Base-by-base conservation (phyloP, 1,140 invertebrate species). In the Drosophila parvula region DNA sequence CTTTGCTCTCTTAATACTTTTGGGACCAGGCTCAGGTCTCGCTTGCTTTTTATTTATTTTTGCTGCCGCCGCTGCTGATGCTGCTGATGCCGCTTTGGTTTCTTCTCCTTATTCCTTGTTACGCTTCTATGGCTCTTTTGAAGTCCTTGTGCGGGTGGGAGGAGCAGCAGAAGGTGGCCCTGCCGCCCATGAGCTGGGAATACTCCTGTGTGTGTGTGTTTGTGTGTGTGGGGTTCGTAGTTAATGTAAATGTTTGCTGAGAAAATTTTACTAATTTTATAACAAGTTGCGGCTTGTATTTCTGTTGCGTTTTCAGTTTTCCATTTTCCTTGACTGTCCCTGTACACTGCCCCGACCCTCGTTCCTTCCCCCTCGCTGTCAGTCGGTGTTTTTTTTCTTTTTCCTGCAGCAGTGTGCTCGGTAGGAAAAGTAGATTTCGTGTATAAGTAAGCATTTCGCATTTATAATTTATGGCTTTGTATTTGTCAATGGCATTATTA, bases 1-100 rank as follows among this genome's bases (percentile, higher is more conserved):
- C 84, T 89, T 89, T 89, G 84, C 84, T 89, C 84, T 89, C 84
- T 89, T 89, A 89, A 89, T 89, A 84, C 84, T 89, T 89, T 89
- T 89, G 84, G 84, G 84, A 89, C 84, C 79, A 73, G 41, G 73
- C 59, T 53, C 70, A 69, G 61, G 59, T 43, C 48, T 65, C 58
- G 59, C 70, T 63, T 79, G 71, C 69, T 63, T 67, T 73, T 69
- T 69, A 56, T 58, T 63, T 62, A 63, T 51, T 64, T 71, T 67
- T 68, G 43, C 47, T 70, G 63, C 27, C 41, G 28, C 48, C 55
- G 53, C 47, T 50, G n/a, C 34, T 53, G 11, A 30, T 2, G 30
- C 30, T 8, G 28, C 55, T 59, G 53, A 43, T 50, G 22, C 34
- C 51, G 16, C 44, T 74, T 56, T 45, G 64, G 43, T 77, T 77